Base-by-base conservation (phyloP, 2,888 invertebrate genomes). In the Nycteola revayana region DNA sequence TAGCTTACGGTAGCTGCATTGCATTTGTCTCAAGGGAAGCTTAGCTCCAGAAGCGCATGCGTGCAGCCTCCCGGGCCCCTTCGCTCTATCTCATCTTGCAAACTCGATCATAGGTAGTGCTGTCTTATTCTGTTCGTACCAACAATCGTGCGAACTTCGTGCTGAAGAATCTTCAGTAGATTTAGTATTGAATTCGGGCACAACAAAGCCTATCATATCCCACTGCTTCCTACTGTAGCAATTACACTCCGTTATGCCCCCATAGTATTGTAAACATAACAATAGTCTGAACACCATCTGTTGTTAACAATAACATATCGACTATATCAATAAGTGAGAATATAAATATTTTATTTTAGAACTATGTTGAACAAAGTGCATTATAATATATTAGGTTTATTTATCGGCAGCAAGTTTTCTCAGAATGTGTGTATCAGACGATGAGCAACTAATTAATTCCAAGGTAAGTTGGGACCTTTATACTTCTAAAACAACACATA, bases 1-100 rank as follows among this genome's bases (percentile, higher is more conserved):
- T n/a, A n/a, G n/a, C n/a, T n/a, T n/a, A n/a, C n/a, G n/a, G n/a
- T n/a, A n/a, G n/a, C n/a, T n/a, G n/a, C n/a, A n/a, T n/a, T n/a
- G n/a, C n/a, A n/a, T n/a, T n/a, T n/a, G n/a, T n/a, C n/a, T n/a
- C 35, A 42, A 45, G 28, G 26, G 26, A 10, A 7, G 22, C 11
- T 8, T 22, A 32, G 28, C 10, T 36, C 25, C 1, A 1, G 9
- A 17, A 8, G 23, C 58, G 83, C 83, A 77, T 74, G 83, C 81
- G 78, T 66, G 62, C 83, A 82, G 80, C 72, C 54, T 82, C 83
- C 51, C 44, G 56, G 46, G 44, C 45, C 59, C 52, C 56, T 44
- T 21, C 23, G 37, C 44, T 50, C 44, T 43, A 32, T 43, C 34
- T 37, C 42, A 31, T 28, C 22, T 31, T 35, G 32, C 42, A 25